These are phyloP conservation scores for Pristiophorus japonicus DNA, from an alignment of 2,113 vertebrate species.

Conservation along the genomic window DNA sequence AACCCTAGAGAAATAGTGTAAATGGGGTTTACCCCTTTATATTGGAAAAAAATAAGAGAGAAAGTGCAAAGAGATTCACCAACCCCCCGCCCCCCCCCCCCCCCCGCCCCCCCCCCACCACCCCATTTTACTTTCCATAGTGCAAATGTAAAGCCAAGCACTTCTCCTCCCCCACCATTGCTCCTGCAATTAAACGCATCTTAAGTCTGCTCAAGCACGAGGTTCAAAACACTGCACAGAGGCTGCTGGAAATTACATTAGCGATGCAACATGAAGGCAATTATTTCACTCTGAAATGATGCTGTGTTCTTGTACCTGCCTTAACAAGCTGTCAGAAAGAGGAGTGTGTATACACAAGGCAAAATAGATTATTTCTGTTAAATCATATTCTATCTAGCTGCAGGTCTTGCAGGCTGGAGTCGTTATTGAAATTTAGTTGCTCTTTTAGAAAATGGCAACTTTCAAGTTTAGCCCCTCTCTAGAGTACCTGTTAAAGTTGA, in stretches of 20 bases:
- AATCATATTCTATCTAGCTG: not conserved
- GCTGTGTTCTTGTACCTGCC: not conserved
- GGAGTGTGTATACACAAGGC: not conserved
- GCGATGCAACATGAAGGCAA: not conserved
- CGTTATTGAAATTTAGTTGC: not conserved
- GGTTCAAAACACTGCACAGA: not conserved
- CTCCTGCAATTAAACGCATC: not conserved
- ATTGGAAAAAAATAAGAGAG: too few species aligned
- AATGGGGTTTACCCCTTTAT: too few species aligned
- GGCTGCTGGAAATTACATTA: not conserved
- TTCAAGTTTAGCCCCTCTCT: not conserved
- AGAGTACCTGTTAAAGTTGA: not conserved
- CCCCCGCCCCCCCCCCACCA: too few species aligned
- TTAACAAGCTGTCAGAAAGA: slow-evolving; percentile 21
- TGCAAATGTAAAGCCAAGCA: not conserved
- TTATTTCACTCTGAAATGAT: not conserved
- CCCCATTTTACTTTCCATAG: not conserved
- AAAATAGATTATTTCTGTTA: slow-evolving; percentile 15
- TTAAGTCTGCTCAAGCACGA: too few species aligned
- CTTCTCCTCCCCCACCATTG: not conserved
- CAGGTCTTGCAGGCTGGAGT: not conserved
- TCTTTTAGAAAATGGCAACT: not conserved
- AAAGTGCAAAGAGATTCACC: not conserved
- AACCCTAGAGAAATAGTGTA: not conserved
- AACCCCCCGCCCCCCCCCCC: too few species aligned